Percentiles rank a stretch among this genome's conserved stretches.
Evolutionary conservation across 2,113 vertebrate genomes (phyloP).

Genomic region (Myodes glareolus): DNA sequence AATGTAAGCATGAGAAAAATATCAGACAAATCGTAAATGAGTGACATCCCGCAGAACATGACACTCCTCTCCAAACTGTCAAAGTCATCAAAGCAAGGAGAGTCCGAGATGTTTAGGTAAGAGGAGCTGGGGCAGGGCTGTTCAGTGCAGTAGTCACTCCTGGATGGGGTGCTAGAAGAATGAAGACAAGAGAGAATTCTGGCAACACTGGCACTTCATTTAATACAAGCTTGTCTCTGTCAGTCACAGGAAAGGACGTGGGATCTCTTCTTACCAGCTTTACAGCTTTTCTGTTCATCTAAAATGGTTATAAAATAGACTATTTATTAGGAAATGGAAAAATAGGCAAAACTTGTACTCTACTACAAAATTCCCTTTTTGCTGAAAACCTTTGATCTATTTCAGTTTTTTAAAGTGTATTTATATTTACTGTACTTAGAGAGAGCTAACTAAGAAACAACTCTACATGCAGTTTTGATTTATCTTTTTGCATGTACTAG

Average conservation of each 20-base stretch:
- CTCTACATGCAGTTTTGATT: not conserved
- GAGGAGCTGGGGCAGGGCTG: not conserved
- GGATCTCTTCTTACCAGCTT: not conserved
- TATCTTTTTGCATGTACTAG: not conserved
- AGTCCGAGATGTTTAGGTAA: not conserved
- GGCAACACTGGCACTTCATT: not conserved
- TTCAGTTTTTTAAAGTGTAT: not conserved
- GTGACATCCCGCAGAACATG: not conserved
- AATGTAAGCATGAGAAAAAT: not conserved
- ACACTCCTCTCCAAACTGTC: not conserved
- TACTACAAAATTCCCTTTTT: not conserved
- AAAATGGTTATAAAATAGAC: not conserved
- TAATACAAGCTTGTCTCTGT: not conserved
- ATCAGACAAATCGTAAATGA: not conserved
- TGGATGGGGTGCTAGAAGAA: not conserved
- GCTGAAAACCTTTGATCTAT: not conserved
- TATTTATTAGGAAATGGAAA: not conserved
- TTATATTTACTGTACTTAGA: not conserved
- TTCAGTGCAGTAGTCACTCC: not conserved
- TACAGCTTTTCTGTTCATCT: not conserved
- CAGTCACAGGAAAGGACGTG: not conserved
- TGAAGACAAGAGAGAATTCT: not conserved
- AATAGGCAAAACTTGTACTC: not conserved
- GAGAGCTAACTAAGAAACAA: not conserved
- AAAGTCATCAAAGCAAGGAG: slow-evolving; percentile 7